Conservation (phyloP, 1,140 invertebrate genomes). For the Ericerus pela region DNA sequence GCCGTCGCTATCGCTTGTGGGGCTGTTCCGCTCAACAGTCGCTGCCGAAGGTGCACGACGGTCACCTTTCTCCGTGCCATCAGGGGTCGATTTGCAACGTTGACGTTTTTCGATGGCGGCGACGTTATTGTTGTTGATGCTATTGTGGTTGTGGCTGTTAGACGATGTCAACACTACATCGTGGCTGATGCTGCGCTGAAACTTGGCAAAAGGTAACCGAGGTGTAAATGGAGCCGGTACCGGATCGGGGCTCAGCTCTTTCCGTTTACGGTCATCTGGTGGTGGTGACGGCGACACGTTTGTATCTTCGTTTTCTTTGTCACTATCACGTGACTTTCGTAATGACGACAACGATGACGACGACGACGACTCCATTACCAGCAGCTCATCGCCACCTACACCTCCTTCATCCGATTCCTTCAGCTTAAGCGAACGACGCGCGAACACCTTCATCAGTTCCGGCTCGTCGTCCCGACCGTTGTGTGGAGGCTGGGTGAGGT, state of each 20-base stretch:
- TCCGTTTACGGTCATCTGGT: constrained; percentile 27
- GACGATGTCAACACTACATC: constrained; percentile 9
- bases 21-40: constrained; percentile 21
- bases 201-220: background rate
- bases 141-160: constrained; percentile 15
- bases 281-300: constrained; percentile 29
- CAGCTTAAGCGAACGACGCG: constrained; percentile 53
- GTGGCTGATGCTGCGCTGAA: constrained; percentile 16
- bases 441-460: constrained; percentile 64
- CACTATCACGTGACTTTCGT: constrained; percentile 43
- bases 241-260: constrained; percentile 22
- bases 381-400: constrained; percentile 5
- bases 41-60: background rate
- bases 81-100: constrained; percentile 13
- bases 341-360: constrained; percentile 25
- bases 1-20: constrained; percentile 21
- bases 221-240: background rate
- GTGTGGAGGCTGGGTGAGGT: constrained; percentile 34
- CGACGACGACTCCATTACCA: background rate
- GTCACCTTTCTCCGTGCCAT: background rate
- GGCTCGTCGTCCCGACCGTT: constrained; percentile 47
- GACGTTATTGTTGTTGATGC: background rate
- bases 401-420: constrained; percentile 42
- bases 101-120: constrained; percentile 19
- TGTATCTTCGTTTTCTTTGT: constrained; percentile 45